Evolutionary conservation across 2,888 invertebrate genomes (phyloP).

Genomic region (Meteorus cinctellus): DNA sequence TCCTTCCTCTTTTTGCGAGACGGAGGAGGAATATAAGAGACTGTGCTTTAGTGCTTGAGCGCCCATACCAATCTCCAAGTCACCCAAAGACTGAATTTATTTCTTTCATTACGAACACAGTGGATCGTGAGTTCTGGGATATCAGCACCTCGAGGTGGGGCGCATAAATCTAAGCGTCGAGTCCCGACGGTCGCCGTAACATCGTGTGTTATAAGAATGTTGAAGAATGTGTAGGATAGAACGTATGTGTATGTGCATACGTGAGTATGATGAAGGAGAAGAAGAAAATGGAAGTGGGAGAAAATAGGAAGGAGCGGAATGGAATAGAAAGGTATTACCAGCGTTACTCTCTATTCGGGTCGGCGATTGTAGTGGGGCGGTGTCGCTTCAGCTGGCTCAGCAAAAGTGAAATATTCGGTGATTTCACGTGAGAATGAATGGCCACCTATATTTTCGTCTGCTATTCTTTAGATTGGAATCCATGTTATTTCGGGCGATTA

Average conservation of each 20-base stretch:
- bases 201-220: conserved; percentile 23
- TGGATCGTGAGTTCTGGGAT: conserved; percentile 72
- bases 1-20: neutral
- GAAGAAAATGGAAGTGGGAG: conserved; percentile 29
- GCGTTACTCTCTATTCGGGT: conserved; percentile 50
- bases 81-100: conserved; percentile 69
- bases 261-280: conserved; percentile 36
- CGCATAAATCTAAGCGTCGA: conserved; percentile 71
- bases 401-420: conserved; percentile 69
- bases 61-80: conserved; percentile 61
- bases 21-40: neutral
- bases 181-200: conserved; percentile 48
- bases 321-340: conserved; percentile 33
- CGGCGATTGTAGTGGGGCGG: conserved; percentile 30
- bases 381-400: conserved; percentile 61
- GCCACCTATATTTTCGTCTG: conserved; percentile 62
- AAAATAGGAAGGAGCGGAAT: conserved; percentile 36
- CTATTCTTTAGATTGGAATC: conserved; percentile 70
- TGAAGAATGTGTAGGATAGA: conserved; percentile 53
- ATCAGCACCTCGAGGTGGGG: conserved; percentile 71
- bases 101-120: conserved; percentile 73
- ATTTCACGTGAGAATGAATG: conserved; percentile 69
- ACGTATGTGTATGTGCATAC: conserved; percentile 35
- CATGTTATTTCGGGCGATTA: conserved; percentile 70
- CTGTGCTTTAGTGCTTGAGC: conserved; percentile 41